phyloP scores from a whole-genome alignment of 2,888 invertebrate species.

The Pseudococcus longispinus region DNA sequence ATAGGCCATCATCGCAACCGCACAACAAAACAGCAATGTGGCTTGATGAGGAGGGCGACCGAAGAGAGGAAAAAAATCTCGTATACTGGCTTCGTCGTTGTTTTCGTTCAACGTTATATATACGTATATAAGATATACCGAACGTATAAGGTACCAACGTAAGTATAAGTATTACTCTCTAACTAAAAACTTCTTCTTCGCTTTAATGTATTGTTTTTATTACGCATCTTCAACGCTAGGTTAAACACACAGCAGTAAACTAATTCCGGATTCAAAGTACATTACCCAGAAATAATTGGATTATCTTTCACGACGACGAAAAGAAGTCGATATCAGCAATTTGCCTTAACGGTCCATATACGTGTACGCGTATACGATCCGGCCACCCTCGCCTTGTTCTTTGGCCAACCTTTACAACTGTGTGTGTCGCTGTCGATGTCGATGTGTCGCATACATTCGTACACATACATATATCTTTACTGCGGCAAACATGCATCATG shows the following conservation, averaged over 20 bases:
- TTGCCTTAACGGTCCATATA: conserved; percentile 45
- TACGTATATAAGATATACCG: too few relatives aligned
- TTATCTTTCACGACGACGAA: conserved; percentile 42
- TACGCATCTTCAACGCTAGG: conserved; percentile 41
- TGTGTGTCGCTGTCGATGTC: too few relatives aligned
- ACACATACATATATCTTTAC: neutral
- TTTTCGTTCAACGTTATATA: neutral
- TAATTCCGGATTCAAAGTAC: conserved; percentile 46
- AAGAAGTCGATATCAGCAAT: conserved; percentile 46
- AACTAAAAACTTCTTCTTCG: neutral
- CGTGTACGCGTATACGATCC: neutral
- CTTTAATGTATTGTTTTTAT: conserved; percentile 45
- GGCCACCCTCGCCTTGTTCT: neutral
- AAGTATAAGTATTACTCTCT: neutral
- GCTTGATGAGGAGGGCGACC: neutral
- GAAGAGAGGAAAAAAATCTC: neutral
- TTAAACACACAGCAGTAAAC: conserved; percentile 45
- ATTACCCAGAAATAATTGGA: conserved; percentile 46
- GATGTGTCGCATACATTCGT: neutral
- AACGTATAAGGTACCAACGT: neutral
- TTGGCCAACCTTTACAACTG: conserved; percentile 14
- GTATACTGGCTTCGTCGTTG: neutral
- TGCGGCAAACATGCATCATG: conserved; percentile 42
- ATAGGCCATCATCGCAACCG: neutral
- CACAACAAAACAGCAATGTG: neutral